These are phyloP conservation scores for Cariama cristata DNA, from an alignment of 2,113 vertebrate genomes.

Conservation along the genomic window DNA sequence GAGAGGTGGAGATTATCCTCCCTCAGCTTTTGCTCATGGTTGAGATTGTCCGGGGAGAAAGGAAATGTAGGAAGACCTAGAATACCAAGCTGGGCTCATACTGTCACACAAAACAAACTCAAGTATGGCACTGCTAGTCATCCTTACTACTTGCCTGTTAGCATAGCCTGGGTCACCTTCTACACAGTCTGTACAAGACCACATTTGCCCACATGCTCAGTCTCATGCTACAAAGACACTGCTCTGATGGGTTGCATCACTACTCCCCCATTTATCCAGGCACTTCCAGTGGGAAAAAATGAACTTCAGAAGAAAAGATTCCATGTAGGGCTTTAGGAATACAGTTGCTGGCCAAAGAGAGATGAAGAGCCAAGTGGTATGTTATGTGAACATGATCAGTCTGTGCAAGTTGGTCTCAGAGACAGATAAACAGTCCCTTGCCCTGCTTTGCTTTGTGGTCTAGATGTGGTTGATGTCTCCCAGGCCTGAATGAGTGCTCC, in stretches of 20 bases:
- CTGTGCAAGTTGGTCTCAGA: background rate
- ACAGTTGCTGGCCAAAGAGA: background rate
- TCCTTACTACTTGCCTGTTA: background rate
- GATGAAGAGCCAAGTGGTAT: background rate
- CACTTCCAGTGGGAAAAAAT: background rate
- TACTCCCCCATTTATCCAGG: background rate
- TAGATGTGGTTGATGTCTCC: background rate
- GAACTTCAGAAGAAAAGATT: background rate
- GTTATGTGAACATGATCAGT: background rate
- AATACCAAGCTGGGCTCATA: background rate
- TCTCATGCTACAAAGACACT: background rate
- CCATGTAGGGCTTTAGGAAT: background rate
- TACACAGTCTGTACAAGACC: background rate
- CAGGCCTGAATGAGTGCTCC: background rate
- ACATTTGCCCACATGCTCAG: background rate
- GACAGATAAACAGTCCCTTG: background rate
- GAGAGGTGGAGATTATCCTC: background rate
- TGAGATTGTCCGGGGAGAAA: background rate
- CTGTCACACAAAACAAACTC: background rate
- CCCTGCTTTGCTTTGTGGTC: background rate
- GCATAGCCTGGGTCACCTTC: background rate
- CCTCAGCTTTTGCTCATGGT: background rate
- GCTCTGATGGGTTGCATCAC: background rate
- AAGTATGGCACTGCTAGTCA: background rate
- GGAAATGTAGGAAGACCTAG: background rate